Conservation (phyloP, 1,140 invertebrate species). For the Octopus sinensis region DNA sequence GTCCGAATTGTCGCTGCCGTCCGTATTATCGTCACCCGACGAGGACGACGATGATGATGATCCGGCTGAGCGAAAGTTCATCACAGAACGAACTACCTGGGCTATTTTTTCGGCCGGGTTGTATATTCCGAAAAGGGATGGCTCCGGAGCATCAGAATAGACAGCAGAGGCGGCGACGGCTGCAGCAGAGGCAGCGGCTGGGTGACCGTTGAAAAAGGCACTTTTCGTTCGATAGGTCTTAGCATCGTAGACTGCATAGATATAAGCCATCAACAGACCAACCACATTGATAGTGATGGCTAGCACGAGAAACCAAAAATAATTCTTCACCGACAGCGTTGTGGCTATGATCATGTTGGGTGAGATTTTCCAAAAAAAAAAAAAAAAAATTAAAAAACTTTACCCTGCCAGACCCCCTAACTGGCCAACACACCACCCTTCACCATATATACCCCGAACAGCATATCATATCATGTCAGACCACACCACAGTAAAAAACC, state of each 20-base stretch:
- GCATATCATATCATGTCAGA: too few species aligned
- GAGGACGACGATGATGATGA: background rate
- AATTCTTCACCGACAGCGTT: background rate
- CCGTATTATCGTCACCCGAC: background rate
- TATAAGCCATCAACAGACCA: constrained; percentile 1
- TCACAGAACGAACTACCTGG: background rate
- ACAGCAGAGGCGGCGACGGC: background rate
- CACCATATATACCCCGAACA: too few species aligned
- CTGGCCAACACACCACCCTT: too few species aligned
- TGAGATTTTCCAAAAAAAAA: background rate
- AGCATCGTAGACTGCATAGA: background rate
- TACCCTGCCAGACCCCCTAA: too few species aligned
- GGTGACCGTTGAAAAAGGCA: background rate
- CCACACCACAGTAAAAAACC: too few species aligned
- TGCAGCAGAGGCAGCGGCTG: background rate
- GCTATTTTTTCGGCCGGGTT: background rate
- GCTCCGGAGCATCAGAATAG: background rate
- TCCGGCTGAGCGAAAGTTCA: background rate
- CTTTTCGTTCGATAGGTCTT: background rate
- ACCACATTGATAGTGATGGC: background rate
- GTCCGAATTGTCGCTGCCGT: background rate
- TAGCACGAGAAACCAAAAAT: background rate
- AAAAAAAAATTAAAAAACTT: background rate
- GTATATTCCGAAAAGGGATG: background rate
- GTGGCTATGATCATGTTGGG: background rate